Evolutionary conservation across 64 coral and sea anemone species (phyloP).

Genomic region (Pocillopora verrucosa): DNA sequence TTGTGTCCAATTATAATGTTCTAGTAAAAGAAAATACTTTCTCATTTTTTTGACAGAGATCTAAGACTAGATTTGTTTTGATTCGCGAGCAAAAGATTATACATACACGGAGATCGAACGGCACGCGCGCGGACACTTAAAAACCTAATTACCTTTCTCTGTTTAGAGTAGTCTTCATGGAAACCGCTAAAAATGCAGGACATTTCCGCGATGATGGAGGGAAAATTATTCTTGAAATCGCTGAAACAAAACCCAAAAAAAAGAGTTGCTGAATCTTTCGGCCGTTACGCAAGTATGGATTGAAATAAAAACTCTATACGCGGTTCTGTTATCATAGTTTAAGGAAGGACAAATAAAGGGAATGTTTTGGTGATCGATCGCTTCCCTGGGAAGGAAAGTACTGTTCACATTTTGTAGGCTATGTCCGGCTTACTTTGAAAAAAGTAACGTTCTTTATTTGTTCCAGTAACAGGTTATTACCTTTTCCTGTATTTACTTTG

Average conservation of each 20-base stretch:
- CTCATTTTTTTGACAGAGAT: not conserved
- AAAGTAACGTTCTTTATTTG: slow-evolving; percentile 21
- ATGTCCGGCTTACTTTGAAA: not conserved
- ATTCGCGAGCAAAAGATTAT: slow-evolving; percentile 17
- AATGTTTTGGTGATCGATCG: not conserved
- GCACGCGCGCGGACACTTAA: slow-evolving; percentile 17
- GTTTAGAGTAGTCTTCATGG: slow-evolving; percentile 18
- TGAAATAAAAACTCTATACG: not conserved
- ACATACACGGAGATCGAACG: not conserved
- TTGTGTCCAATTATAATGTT: slow-evolving; percentile 16
- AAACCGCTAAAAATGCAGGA: not conserved
- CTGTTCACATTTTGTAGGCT: not conserved
- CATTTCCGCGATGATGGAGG: not conserved
- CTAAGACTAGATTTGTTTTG: slow-evolving; percentile 2
- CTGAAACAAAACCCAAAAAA: not conserved
- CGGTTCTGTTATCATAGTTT: no score
- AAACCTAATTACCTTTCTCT: not conserved
- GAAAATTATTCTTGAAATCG: not conserved
- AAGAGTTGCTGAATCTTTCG: not conserved
- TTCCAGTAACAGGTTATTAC: not conserved
- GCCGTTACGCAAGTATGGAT: not conserved
- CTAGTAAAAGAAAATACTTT: not conserved
- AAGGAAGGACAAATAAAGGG: not conserved
- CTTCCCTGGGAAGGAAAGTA: not conserved
- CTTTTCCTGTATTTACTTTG: slow-evolving; percentile 46